A percentile compares a stretch with the other conserved stretches of the same genome.
These are phyloP conservation scores for Balanococcus diminutus DNA, from an alignment of 2,888 invertebrate species.

Conservation along the genomic window DNA sequence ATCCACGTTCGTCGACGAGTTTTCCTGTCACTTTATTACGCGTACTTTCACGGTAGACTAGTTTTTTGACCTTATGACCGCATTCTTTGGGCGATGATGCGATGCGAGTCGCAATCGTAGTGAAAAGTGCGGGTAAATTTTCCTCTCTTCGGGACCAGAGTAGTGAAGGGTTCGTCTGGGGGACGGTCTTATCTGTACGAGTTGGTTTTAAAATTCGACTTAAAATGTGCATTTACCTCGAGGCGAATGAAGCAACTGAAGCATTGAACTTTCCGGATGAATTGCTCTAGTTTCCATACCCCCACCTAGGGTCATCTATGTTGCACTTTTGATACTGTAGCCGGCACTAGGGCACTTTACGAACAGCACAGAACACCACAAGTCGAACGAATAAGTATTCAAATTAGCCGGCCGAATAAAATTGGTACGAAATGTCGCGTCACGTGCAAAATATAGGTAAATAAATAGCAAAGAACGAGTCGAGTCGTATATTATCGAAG, in stretches of 20 bases:
- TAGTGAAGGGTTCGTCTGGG: no score
- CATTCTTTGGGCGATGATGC: slow-evolving; percentile 4
- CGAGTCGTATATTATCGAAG: not conserved
- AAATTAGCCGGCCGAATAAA: not conserved
- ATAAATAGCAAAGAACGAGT: not conserved
- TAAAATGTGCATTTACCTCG: not conserved
- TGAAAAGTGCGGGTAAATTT: slow-evolving; percentile 14
- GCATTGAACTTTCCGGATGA: not conserved
- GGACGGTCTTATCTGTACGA: no score
- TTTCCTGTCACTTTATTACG: slow-evolving; percentile 5
- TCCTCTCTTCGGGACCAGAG: not conserved
- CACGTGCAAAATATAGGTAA: not conserved
- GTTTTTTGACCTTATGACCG: slow-evolving; percentile 32
- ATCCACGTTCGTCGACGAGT: not conserved
- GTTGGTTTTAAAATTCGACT: no score
- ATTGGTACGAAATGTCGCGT: not conserved
- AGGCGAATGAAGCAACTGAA: slow-evolving; percentile 15
- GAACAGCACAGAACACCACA: not conserved
- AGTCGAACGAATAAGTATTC: not conserved
- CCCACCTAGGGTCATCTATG: not conserved
- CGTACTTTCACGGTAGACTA: slow-evolving; percentile 34
- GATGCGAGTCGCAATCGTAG: not conserved
- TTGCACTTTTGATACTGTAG: not conserved
- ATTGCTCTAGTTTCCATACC: slow-evolving; percentile 20
- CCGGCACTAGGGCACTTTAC: not conserved